A percentile compares a stretch with the other conserved stretches of the same genome.
Evolutionary conservation across 2,113 vertebrate genomes (phyloP).

Genomic region (Chrysemys picta): DNA sequence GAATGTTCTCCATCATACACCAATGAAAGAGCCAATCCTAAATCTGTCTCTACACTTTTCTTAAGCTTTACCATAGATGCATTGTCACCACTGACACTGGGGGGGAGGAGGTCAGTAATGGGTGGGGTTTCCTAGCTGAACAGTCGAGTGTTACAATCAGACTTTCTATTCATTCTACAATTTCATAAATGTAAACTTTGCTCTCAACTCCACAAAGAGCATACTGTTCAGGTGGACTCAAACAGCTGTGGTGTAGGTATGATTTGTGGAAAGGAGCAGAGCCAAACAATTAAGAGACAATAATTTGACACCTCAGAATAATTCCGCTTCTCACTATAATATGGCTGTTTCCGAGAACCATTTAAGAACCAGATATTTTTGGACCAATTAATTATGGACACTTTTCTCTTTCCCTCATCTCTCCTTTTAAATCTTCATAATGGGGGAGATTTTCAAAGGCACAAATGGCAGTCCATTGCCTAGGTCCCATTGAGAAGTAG

Average conservation of each 20-base stretch:
- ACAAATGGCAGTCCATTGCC: neutral
- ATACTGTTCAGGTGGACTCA: neutral
- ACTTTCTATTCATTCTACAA: neutral
- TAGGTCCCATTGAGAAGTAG: neutral
- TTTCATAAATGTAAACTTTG: neutral
- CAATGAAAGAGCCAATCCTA: neutral
- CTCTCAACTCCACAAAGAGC: neutral
- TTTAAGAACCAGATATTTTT: neutral
- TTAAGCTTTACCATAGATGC: fast-evolving
- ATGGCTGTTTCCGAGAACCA: neutral
- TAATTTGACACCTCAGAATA: neutral
- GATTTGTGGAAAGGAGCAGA: neutral
- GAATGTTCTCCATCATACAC: neutral
- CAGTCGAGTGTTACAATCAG: neutral
- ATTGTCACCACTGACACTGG: neutral
- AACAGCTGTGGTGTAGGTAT: neutral
- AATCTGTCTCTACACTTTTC: neutral
- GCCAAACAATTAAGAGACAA: neutral
- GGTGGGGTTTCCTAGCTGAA: neutral
- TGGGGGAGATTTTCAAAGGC: neutral
- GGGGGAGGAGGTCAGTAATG: neutral
- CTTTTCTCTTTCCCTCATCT: neutral
- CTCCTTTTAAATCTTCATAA: neutral
- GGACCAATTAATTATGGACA: neutral
- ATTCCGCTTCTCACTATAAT: neutral